Evolutionary conservation across 2,113 vertebrate genomes (phyloP).

Genomic region (Pycnonotus jocosus): DNA sequence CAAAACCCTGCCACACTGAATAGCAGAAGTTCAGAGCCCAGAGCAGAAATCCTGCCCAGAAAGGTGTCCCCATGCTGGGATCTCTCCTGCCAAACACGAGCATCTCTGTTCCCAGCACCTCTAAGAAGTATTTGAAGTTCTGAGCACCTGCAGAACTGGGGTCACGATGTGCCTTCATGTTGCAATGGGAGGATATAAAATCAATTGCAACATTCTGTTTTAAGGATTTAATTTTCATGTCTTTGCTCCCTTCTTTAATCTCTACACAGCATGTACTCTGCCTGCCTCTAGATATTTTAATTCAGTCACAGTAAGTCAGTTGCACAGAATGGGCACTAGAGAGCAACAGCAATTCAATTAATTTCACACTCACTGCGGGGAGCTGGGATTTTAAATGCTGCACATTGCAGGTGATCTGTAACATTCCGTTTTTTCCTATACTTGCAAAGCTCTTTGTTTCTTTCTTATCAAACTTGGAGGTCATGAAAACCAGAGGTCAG

Average conservation of each 20-base stretch:
- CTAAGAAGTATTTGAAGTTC: not conserved
- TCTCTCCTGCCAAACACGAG: not conserved
- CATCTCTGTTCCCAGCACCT: not conserved
- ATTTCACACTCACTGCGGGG: conserved; percentile 48
- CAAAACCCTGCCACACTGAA: not conserved
- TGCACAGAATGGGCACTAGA: conserved; percentile 60
- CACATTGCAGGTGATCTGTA: conserved; percentile 57
- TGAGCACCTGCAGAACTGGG: not conserved
- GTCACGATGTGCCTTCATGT: not conserved
- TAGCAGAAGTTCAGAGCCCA: not conserved
- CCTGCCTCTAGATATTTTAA: conserved; percentile 64
- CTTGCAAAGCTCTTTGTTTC: conserved; percentile 39
- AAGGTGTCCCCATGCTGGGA: not conserved
- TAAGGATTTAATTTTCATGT: conserved; percentile 57
- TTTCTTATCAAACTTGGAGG: conserved; percentile 21
- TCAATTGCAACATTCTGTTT: conserved; percentile 29
- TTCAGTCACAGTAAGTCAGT: conserved; percentile 58
- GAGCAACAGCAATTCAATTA: conserved; percentile 63
- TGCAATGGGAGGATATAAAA: conserved; percentile 9
- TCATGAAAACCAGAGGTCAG: conserved; percentile 29
- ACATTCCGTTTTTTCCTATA: not conserved
- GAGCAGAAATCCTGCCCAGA: not conserved
- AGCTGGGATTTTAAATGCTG: conserved; percentile 50
- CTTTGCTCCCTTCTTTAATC: conserved; percentile 61
- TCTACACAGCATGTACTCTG: conserved; percentile 53